Conservation (phyloP, 2,888 invertebrate genomes). For the Caenorhabditis wallacei region DNA sequence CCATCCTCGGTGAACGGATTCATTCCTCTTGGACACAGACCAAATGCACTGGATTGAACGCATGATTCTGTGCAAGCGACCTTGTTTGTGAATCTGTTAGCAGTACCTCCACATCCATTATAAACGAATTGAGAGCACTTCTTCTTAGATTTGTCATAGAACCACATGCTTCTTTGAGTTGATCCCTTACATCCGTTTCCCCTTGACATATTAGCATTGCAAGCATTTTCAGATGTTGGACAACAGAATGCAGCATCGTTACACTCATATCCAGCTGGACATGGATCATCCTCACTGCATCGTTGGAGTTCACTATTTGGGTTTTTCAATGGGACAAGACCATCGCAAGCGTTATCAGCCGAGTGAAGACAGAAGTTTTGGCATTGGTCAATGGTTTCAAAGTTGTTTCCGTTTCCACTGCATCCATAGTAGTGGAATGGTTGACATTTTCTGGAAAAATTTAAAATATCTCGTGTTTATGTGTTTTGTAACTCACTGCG, state of each 20-base stretch:
- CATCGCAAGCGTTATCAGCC: slow-evolving; percentile 80
- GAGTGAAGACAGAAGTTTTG: slow-evolving; percentile 77
- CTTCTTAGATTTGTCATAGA: slow-evolving; percentile 75
- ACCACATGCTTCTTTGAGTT: slow-evolving; percentile 78
- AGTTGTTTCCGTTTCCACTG: slow-evolving; percentile 81
- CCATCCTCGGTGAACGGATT: slow-evolving; percentile 73
- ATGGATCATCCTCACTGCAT: slow-evolving; percentile 77
- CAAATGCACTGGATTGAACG: slow-evolving; percentile 73
- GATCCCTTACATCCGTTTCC: slow-evolving; percentile 77
- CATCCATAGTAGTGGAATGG: slow-evolving; percentile 83
- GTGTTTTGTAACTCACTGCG: slow-evolving; percentile 58
- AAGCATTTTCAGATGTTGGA: slow-evolving; percentile 78
- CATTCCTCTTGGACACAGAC: slow-evolving; percentile 82
- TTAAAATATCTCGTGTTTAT: no score
- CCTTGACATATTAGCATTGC: slow-evolving; percentile 74
- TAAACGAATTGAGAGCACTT: slow-evolving; percentile 80
- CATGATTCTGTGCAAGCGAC: slow-evolving; percentile 78
- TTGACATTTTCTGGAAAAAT: slow-evolving; percentile 76
- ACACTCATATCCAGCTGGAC: slow-evolving; percentile 80
- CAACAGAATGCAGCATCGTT: slow-evolving; percentile 79
- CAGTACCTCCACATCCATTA: slow-evolving; percentile 81
- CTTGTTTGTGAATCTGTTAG: slow-evolving; percentile 79
- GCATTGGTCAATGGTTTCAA: slow-evolving; percentile 78
- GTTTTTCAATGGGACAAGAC: slow-evolving; percentile 78
- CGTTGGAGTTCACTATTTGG: slow-evolving; percentile 79